phyloP scores from a whole-genome alignment of 2,113 vertebrate species.

The Syngnathus scovelli region DNA sequence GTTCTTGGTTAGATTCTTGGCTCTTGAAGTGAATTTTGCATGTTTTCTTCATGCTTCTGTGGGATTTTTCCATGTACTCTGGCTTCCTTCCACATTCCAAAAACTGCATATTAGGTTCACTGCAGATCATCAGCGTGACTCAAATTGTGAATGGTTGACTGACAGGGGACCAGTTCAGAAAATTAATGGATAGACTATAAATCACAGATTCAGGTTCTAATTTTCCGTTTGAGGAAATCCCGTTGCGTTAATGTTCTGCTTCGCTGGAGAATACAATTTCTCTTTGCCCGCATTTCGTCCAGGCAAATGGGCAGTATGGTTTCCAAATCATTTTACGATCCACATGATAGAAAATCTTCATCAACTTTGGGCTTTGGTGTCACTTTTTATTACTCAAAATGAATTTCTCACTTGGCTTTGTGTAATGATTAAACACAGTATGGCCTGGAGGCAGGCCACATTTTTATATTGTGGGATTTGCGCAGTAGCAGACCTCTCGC shows the following conservation, averaged over 20 bases:
- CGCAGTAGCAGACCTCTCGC: conserved; percentile 59
- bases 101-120: no score
- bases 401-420: conserved; percentile 59
- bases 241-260: conserved; percentile 31
- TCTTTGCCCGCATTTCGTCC: conserved; percentile 52
- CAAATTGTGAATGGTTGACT: no score
- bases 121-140: no score
- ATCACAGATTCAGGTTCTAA: neutral
- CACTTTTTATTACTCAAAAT: conserved; percentile 54
- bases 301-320: conserved; percentile 58
- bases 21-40: no score
- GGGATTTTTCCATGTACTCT: no score
- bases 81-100: no score
- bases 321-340: conserved; percentile 46
- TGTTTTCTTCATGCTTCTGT: no score
- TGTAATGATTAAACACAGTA: conserved; percentile 65
- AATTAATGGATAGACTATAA: neutral
- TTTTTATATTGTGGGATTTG: conserved; percentile 61
- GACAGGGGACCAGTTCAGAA: neutral
- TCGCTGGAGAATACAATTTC: conserved; percentile 39
- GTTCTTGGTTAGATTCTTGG: no score
- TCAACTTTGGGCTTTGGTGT: conserved; percentile 52
- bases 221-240: neutral
- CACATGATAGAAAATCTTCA: conserved; percentile 63
- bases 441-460: conserved; percentile 55